Conservation (phyloP, 2,797 vertebrate genomes). For the Typhlichthys subterraneus region DNA sequence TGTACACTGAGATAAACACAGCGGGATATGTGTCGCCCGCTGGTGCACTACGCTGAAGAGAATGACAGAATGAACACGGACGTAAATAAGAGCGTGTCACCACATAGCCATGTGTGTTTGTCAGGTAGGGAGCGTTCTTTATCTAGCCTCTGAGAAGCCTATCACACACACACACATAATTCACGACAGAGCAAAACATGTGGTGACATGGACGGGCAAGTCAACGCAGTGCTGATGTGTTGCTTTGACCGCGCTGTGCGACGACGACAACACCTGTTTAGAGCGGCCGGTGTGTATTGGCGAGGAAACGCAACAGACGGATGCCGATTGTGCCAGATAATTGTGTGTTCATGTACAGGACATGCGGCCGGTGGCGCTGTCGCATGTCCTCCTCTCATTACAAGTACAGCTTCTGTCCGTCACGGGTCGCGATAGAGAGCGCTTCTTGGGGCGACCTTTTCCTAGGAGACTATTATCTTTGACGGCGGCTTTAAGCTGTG, state of each 20-base stretch:
- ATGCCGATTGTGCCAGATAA: not conserved
- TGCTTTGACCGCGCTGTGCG: conserved; percentile 56
- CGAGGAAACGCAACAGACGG: conserved; percentile 23
- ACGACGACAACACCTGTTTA: conserved; percentile 58
- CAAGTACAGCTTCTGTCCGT: conserved; percentile 18
- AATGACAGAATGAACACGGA: not conserved
- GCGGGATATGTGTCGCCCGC: conserved; percentile 35
- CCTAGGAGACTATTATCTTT: conserved; percentile 20
- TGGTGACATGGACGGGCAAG: conserved; percentile 19
- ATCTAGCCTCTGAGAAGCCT: too few relatives aligned
- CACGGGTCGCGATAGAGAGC: conserved; percentile 15
- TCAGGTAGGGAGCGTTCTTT: conserved; percentile 7
- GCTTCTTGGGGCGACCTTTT: conserved; percentile 14
- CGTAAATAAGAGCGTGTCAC: not conserved
- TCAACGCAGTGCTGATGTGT: conserved; percentile 46
- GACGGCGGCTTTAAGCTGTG: conserved; percentile 13
- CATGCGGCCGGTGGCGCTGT: not conserved
- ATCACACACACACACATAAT: conserved; percentile 1
- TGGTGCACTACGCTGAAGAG: conserved; percentile 9
- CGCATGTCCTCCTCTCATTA: conserved; percentile 3
- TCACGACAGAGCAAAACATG: conserved; percentile 42
- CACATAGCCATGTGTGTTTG: conserved; percentile 9
- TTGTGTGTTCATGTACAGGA: not conserved
- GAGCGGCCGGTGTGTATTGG: conserved; percentile 6
- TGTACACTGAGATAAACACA: conserved; percentile 52